These are phyloP conservation scores for Gymnarchus niloticus DNA, from an alignment of 2,113 vertebrate genomes.

Conservation along the genomic window DNA sequence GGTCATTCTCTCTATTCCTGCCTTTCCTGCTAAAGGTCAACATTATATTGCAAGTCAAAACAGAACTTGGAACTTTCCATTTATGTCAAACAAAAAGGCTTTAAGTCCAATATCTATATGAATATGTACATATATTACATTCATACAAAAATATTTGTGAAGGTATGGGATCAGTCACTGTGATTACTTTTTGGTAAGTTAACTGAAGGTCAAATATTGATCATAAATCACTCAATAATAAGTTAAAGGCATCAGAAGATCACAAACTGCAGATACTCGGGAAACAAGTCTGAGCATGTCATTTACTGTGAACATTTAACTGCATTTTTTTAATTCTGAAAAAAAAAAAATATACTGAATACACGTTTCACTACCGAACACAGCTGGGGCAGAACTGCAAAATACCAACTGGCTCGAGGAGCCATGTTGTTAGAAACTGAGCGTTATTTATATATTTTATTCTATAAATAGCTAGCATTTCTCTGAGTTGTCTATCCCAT, in stretches of 20 bases:
- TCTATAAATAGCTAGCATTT: neutral
- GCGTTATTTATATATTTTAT: neutral
- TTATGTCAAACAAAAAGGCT: neutral
- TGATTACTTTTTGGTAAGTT: neutral
- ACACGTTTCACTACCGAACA: neutral
- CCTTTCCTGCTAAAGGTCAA: conserved; percentile 5
- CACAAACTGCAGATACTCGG: neutral
- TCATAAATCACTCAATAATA: neutral
- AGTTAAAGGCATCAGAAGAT: neutral
- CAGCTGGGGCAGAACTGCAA: too few species aligned
- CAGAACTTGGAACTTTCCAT: neutral
- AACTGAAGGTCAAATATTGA: neutral
- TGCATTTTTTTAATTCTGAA: neutral
- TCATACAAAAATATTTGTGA: neutral
- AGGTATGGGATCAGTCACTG: neutral
- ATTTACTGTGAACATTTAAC: neutral
- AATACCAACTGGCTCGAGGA: neutral
- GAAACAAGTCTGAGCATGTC: neutral
- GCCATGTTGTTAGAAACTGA: neutral
- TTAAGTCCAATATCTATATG: neutral
- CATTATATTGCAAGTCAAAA: neutral
- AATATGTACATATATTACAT: neutral
- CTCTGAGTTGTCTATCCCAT: neutral
- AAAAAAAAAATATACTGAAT: too few species aligned
- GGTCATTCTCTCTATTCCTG: neutral